These are phyloP conservation scores for Microtus oregoni DNA, from an alignment of 2,113 vertebrate genomes.

Conservation along the genomic window DNA sequence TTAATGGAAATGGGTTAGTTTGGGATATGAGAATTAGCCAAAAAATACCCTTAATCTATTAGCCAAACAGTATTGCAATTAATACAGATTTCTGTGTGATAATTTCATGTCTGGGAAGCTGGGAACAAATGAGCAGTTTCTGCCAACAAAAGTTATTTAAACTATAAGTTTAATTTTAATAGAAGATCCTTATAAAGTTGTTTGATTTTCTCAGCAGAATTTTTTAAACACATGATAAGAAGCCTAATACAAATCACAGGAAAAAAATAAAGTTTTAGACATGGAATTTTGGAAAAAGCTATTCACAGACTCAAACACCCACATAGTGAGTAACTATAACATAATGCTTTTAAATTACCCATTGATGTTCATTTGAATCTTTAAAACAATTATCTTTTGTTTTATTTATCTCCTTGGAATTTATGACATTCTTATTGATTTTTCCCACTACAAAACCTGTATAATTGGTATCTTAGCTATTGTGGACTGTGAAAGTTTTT, in stretches of 20 bases:
- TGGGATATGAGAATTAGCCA: too few relatives aligned
- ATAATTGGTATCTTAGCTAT: not conserved
- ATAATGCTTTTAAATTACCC: not conserved
- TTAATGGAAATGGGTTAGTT: too few relatives aligned
- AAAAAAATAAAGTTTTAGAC: not conserved
- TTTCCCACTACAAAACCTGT: not conserved
- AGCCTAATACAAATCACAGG: not conserved
- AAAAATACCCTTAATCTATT: too few relatives aligned
- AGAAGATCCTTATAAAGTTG: not conserved
- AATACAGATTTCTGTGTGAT: too few relatives aligned
- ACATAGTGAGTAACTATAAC: not conserved
- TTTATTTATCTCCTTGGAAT: not conserved
- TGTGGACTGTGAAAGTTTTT: not conserved
- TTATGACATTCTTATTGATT: not conserved
- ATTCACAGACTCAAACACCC: not conserved
- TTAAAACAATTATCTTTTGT: conserved; percentile 1
- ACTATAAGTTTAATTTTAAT: not conserved
- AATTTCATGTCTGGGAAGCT: too few relatives aligned
- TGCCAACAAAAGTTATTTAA: not conserved
- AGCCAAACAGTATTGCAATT: too few relatives aligned
- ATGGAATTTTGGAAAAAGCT: not conserved
- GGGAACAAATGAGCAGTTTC: too few relatives aligned
- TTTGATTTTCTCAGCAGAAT: not conserved
- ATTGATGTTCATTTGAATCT: conserved; percentile 20
- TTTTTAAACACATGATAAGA: not conserved